Evolutionary conservation across 2,797 vertebrate genomes (phyloP), one percentile per base, ranked within the genome.

Genomic region (Psittacula echo): DNA sequence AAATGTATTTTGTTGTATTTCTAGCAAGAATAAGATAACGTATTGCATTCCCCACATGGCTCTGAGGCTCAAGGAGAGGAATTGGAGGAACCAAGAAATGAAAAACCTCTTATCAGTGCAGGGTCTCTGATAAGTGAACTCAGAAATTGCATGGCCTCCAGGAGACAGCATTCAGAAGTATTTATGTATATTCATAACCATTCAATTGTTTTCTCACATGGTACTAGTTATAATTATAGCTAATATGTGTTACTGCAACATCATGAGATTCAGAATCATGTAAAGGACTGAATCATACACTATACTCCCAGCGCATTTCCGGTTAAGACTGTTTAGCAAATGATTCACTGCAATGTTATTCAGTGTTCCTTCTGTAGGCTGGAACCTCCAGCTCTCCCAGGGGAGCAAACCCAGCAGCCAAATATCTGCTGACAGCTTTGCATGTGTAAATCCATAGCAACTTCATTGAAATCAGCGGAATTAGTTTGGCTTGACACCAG

Each of bases 401-500:
- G 61, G 54, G 88, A 73, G 7, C 4, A 70, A 80, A 93, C 81
- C 6, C 41, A 94, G 65, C 56, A 77, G 75, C 86, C 88, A 93
- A 85, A 85, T 93, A 92, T 72, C 91, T 89, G 61, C 74, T 92
- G 74, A 85, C 2, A 1, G 74, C 53, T 95, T 95, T 95, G 88
- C 70, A 39, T 72, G 71, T 86, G 67, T 77, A 94, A 96, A 96
- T 87, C 94, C 80, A 82, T 60, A 83, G 90, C 75, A 95, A 87
- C 90, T 91, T 68, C 83, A 85, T 27, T 67, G 83, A 96, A 94
- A 94, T 89, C 74, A 77, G 67, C 5, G 7, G 67, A 94, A 95
- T 94, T 95, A 91, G 51, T 87, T 92, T 94, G 91, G 83, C 80
- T 88, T 95, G 74, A 95, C 83, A 96, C 77, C 65, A 76, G 86